A percentile compares a stretch with the other conserved stretches of the same genome.
phyloP scores from a whole-genome alignment of 2,797 vertebrate genomes.

The Scolopax bukidnonensis region DNA sequence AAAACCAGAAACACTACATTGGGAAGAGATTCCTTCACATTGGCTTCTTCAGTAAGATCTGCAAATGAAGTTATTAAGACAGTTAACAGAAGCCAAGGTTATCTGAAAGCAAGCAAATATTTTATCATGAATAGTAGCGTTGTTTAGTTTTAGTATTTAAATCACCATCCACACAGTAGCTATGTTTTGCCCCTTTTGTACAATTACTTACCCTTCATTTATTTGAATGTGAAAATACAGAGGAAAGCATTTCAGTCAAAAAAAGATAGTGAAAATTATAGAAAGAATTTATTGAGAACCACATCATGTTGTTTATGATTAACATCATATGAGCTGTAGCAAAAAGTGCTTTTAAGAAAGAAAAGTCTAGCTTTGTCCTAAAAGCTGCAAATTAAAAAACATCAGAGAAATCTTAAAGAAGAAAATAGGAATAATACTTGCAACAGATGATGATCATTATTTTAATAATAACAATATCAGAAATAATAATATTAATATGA shows the following conservation, averaged over 20 bases:
- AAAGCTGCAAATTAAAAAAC: not conserved
- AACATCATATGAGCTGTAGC: not conserved
- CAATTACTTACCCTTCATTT: not conserved
- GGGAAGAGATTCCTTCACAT: slow-evolving; percentile 11
- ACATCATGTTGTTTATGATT: not conserved
- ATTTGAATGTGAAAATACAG: not conserved
- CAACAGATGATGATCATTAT: not conserved
- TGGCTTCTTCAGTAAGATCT: slow-evolving; percentile 22
- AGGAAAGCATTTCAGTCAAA: not conserved
- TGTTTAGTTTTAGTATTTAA: not conserved
- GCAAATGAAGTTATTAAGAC: slow-evolving; percentile 27
- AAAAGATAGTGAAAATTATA: not conserved
- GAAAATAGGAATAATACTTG: not conserved
- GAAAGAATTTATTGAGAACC: not conserved
- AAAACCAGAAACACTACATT: slow-evolving; percentile 17
- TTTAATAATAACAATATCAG: not conserved
- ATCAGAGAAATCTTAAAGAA: not conserved
- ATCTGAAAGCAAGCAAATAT: slow-evolving; percentile 5
- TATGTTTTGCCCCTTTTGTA: not conserved
- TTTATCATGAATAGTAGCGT: not conserved
- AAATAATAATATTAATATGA: too few species aligned
- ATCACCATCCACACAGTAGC: not conserved
- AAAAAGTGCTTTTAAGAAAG: not conserved
- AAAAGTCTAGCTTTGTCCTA: not conserved
- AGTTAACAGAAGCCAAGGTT: not conserved